Percentiles rank a stretch among this genome's conserved stretches.
Evolutionary conservation across 2,113 vertebrate genomes (phyloP).

Genomic region (Hoplias malabaricus): DNA sequence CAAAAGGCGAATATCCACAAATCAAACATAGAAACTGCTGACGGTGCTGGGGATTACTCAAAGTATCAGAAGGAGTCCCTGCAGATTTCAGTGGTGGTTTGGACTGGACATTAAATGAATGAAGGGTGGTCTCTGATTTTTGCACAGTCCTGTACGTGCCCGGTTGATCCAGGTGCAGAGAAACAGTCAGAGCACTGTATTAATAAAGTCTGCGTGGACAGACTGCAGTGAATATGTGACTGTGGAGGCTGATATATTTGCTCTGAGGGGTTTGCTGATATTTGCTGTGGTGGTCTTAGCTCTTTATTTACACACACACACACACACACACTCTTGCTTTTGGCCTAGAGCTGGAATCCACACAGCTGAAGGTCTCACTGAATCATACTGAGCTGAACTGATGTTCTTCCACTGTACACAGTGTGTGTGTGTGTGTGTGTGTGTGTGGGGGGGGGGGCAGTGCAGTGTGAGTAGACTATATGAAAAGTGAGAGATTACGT

Average conservation of each 20-base stretch:
- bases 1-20: no score
- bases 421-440: slow-evolving; percentile 13
- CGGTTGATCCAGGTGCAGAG: slow-evolving; percentile 48
- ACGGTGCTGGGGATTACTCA: no score
- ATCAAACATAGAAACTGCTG: no score
- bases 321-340: neutral
- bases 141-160: no score
- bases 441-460: slow-evolving; percentile 53
- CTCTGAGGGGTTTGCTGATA: neutral
- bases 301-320: neutral
- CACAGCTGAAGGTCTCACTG: neutral
- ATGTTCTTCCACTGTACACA: neutral
- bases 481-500: slow-evolving; percentile 67
- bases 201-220: neutral
- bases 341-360: neutral
- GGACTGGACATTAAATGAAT: slow-evolving; percentile 45
- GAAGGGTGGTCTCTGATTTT: slow-evolving; percentile 50
- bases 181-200: slow-evolving; percentile 9
- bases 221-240: neutral
- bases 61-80: no score
- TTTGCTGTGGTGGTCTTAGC: neutral
- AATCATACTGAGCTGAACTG: slow-evolving; percentile 3
- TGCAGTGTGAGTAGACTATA: slow-evolving; percentile 59
- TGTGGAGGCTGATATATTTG: neutral
- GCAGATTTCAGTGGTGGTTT: no score